Evolutionary conservation across 92 coral and sea anemone species (phyloP), one percentile per base, ranked within the genome.

Genomic region (Ricordea florida): DNA sequence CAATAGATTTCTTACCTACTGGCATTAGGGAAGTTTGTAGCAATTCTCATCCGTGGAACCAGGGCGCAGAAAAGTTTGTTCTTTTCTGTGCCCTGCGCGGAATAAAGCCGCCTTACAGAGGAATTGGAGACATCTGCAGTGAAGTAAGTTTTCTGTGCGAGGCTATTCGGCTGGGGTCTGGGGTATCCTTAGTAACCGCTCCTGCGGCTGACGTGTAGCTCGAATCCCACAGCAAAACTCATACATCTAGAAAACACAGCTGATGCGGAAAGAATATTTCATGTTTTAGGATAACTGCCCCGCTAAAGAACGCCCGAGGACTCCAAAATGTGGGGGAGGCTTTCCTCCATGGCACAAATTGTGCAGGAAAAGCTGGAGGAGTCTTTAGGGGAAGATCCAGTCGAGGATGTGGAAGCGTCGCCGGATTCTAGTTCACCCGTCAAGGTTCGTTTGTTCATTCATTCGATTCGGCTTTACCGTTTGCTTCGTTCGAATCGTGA

Each of bases 351-450:
- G 47, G 84, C 97, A 10, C 97, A 96, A 60, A 81, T 90, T 58
- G 91, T 96, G 64, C 97, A 91, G 53, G 99, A 96, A 41, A 96
- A 96, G 51, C 78, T 96, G 58, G 99, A 96, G 53, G 97, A 74
- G 67, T 92, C 97, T 32, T 63, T 82, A 26, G 93, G 92, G 9
- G 99, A 96, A 16, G 97, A 90, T 47, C 88, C 81, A 11, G 90
- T 38, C 16, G 81, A 70, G 20, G 46, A 43, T 23, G 49, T 62
- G 15, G 82, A 76, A 35, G 69, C 59, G 10, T 16, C 84, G 0
- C 64, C 66, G 36, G 85, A 38, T n/a, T n/a, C n/a, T 64, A 65
- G 69, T 51, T 4, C 84, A 6, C 42, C 64, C n/a, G 44, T n/a
- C 58, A 31, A 2, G 11, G 3, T 6, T 34, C 57, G 69, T 69